A percentile compares a stretch with the other conserved stretches of the same genome.
phyloP scores from a whole-genome alignment of 23 tunicate species.

The Oikopleura albicans region DNA sequence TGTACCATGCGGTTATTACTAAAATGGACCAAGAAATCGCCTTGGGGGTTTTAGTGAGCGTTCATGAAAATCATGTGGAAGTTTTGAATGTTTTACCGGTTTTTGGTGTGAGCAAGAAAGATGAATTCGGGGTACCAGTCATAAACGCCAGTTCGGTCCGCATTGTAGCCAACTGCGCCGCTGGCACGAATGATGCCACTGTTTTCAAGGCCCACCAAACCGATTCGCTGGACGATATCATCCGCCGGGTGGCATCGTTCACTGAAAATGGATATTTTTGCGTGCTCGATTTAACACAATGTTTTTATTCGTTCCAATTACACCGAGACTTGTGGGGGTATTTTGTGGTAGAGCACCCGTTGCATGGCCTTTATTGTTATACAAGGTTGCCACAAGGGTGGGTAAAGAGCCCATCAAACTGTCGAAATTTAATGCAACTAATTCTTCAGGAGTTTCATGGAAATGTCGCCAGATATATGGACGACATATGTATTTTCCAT shows the following conservation, averaged over 20 bases:
- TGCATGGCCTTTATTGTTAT: not conserved
- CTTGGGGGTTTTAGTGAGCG: not conserved
- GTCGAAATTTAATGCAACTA: not conserved
- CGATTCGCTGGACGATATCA: not conserved
- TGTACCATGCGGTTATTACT: not conserved
- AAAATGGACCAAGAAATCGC: not conserved
- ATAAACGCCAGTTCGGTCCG: not conserved
- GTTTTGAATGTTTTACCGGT: not conserved
- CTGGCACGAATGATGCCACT: not conserved
- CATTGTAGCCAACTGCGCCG: not conserved
- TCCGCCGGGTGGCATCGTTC: not conserved
- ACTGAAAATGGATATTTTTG: not conserved
- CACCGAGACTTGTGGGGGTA: not conserved
- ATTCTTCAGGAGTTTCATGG: not conserved
- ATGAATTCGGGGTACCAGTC: not conserved
- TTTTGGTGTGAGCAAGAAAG: not conserved
- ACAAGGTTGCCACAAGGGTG: not conserved
- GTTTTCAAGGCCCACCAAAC: not conserved
- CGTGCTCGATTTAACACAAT: not conserved
- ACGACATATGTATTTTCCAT: not conserved
- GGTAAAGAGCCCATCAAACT: not conserved
- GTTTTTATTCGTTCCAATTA: not conserved
- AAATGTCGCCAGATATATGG: not conserved
- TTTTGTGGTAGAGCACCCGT: not conserved
- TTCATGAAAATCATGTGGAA: not conserved